phyloP scores from a whole-genome alignment of 2,888 invertebrate genomes.

The Machimus rusticus region DNA sequence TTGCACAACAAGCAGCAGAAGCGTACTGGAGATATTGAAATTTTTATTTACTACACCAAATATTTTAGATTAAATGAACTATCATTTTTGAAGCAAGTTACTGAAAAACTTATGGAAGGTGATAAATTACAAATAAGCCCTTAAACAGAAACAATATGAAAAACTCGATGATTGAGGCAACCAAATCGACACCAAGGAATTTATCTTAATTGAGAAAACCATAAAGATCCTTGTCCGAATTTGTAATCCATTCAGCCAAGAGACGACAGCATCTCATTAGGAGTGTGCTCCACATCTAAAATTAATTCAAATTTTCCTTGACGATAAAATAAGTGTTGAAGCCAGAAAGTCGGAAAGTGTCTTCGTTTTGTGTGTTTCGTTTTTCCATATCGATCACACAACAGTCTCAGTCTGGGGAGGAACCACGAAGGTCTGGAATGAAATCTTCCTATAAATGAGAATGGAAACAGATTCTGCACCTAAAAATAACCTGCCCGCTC shows the following conservation, averaged over 20 bases:
- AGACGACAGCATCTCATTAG: slow-evolving; percentile 31
- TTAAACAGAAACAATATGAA: not conserved
- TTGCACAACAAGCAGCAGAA: too few species aligned
- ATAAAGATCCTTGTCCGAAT: not conserved
- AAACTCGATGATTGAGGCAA: not conserved
- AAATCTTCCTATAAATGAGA: slow-evolving; percentile 28
- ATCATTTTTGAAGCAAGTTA: not conserved
- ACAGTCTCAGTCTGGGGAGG: slow-evolving; percentile 18
- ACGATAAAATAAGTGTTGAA: slow-evolving; percentile 39
- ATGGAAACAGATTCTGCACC: slow-evolving; percentile 29
- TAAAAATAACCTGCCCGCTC: slow-evolving; percentile 5
- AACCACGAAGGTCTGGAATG: slow-evolving; percentile 22
- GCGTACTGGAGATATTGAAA: too few species aligned
- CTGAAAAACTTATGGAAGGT: not conserved
- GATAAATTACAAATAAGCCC: not conserved
- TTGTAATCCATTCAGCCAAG: slow-evolving; percentile 19
- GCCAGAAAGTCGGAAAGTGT: slow-evolving; percentile 1
- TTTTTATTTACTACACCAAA: too few species aligned
- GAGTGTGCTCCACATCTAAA: slow-evolving; percentile 36
- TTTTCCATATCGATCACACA: slow-evolving; percentile 2
- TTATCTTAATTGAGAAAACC: not conserved
- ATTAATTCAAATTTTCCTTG: slow-evolving; percentile 38
- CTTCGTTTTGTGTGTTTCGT: slow-evolving; percentile 5
- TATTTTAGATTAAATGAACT: too few species aligned
- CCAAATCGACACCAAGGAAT: not conserved